These are phyloP conservation scores for Dugesia japonica DNA, from an alignment of 2,888 invertebrate genomes.

Conservation along the genomic window DNA sequence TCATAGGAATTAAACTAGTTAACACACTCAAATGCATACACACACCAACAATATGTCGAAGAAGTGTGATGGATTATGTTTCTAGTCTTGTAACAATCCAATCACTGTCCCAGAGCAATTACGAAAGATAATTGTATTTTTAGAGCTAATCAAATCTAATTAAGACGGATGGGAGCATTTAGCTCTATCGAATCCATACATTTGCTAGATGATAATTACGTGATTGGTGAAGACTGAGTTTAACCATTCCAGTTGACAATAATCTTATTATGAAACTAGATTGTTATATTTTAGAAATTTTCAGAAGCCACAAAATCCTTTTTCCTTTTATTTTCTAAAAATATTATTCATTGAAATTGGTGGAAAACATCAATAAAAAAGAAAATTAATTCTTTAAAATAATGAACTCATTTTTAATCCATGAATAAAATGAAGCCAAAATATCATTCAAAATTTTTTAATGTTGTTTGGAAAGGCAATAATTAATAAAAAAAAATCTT, in stretches of 20 bases:
- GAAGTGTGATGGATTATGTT: slow-evolving; percentile 17
- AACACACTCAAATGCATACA: neutral
- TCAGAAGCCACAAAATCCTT: too few species aligned
- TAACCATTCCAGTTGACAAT: neutral
- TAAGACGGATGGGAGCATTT: neutral
- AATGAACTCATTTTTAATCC: too few species aligned
- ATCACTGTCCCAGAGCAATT: slow-evolving; percentile 20
- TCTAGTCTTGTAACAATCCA: neutral
- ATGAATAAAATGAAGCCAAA: too few species aligned
- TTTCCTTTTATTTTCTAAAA: too few species aligned
- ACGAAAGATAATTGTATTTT: slow-evolving; percentile 20
- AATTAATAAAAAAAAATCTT: too few species aligned
- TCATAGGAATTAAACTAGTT: neutral
- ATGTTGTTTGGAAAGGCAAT: too few species aligned
- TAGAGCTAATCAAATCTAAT: slow-evolving; percentile 13
- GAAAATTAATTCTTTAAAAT: too few species aligned
- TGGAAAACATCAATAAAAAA: too few species aligned
- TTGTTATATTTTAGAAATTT: too few species aligned
- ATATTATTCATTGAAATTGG: too few species aligned
- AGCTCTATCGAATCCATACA: neutral
- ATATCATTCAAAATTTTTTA: too few species aligned
- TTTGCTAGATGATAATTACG: neutral
- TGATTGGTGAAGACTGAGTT: neutral
- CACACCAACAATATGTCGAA: neutral
- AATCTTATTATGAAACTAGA: neutral